These are phyloP conservation scores for Conchocele bisecta DNA, from an alignment of 2,888 invertebrate species.

Conservation along the genomic window DNA sequence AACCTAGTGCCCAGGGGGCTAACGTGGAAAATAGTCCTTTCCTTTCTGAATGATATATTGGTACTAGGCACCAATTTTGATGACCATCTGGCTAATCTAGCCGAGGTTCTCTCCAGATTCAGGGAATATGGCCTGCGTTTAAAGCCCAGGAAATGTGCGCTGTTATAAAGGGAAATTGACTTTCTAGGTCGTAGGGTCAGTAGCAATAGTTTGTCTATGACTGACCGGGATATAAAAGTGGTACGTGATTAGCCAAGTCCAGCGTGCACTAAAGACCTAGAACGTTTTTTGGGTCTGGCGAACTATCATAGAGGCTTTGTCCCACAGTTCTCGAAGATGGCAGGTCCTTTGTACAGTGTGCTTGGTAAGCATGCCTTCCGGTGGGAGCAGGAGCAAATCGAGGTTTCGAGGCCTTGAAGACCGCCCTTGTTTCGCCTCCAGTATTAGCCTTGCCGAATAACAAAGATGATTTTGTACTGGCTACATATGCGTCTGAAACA, in stretches of 20 bases:
- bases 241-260: slow-evolving; percentile 16
- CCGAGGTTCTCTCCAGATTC: slow-evolving; percentile 36
- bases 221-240: slow-evolving; percentile 14
- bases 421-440: neutral
- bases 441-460: slow-evolving; percentile 1
- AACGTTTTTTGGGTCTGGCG: neutral
- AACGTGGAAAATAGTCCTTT: slow-evolving; percentile 26
- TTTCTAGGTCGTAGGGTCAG: slow-evolving; percentile 2
- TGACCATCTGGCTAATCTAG: slow-evolving; percentile 35
- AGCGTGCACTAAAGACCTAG: neutral
- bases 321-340: neutral
- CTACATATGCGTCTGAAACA: no score
- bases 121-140: slow-evolving; percentile 35
- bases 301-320: slow-evolving; percentile 4
- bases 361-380: neutral
- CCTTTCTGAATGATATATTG: slow-evolving; percentile 57
- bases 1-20: slow-evolving; percentile 3
- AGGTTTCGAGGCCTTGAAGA: neutral
- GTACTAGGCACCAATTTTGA: slow-evolving; percentile 47
- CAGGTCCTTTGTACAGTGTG: neutral
- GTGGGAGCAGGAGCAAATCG: neutral
- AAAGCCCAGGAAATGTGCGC: slow-evolving; percentile 22
- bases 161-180: neutral
- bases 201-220: slow-evolving; percentile 2
- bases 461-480: neutral